Evolutionary conservation across 2,113 vertebrate genomes (phyloP).

Genomic region (Callithrix jacchus): DNA sequence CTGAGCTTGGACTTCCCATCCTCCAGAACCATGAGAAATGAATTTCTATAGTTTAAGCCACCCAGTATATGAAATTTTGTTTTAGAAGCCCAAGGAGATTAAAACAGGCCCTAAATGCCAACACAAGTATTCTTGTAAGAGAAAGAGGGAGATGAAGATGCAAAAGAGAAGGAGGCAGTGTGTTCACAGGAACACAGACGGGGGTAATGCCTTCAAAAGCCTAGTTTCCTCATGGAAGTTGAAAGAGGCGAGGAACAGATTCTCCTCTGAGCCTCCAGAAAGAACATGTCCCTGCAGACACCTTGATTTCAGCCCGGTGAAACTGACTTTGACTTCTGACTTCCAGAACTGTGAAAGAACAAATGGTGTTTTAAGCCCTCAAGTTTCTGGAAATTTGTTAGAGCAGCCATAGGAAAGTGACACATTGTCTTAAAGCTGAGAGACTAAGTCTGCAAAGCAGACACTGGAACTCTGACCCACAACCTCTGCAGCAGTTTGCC

Average conservation of each 20-base stretch:
- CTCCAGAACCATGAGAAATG: neutral
- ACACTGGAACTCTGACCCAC: neutral
- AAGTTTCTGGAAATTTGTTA: neutral
- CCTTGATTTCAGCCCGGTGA: neutral
- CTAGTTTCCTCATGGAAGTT: no score
- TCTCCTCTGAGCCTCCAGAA: neutral
- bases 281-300: neutral
- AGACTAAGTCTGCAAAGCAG: neutral
- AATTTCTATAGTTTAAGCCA: neutral
- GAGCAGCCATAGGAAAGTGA: neutral
- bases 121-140: neutral
- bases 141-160: neutral
- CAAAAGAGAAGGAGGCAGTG: neutral
- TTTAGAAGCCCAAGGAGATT: neutral
- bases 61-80: neutral
- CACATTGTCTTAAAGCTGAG: neutral
- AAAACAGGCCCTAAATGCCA: neutral
- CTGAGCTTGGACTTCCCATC: neutral
- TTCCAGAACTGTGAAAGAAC: neutral
- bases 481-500: neutral
- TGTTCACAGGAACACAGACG: neutral
- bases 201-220: neutral
- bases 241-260: neutral
- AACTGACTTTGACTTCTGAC: neutral
- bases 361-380: neutral